Base-by-base conservation (phyloP, 2,888 invertebrate genomes). In the Sinodicranocentrus sp. region DNA sequence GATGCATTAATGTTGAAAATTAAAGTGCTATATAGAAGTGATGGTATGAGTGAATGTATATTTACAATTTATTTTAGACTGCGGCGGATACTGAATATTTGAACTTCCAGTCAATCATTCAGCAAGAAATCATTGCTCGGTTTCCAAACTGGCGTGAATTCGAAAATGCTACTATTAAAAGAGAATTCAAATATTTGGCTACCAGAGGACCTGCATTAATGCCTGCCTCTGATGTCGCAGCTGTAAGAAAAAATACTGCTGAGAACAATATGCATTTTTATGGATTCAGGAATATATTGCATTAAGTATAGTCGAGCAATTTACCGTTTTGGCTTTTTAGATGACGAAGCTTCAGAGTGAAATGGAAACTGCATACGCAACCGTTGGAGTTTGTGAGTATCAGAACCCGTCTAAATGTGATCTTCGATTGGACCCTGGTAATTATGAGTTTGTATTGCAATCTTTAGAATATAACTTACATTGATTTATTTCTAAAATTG, bases 331-430 rank as follows among this genome's bases (percentile, higher is more conserved):
- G n/a, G 15, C n/a, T 10, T 48, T 48, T 48, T 67, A 88, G 88
- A 86, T 86, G 86, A 87, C 84, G 25, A 63, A 83, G 23, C 23
- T 90, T 10, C 87, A 89, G 33, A 89, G 90, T 1, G 87, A 89
- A 17, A 90, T 91, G 90, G 89, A 90, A 61, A 87, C 89, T 10
- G 89, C 89, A 28, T 91, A 91, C 86, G 89, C 90, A 63, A 90
- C 89, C 13, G 90, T 90, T 0, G 88, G 86, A 19, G 88, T 90
- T 15, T 89, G 89, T 68, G 88, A 89, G 17, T 89, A 87, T 70
- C 84, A 61, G 54, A 88, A 77, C 85, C 44, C 19, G 6, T 44
- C 70, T 2, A 84, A 89, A 44, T 89, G 89, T 59, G 85, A 85
- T 26, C 84, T 88, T 26, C 68, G 82, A 1, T 67, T 90, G 44